Conservation (phyloP, 1,140 invertebrate species). For the Drosophila sturtevanti region DNA sequence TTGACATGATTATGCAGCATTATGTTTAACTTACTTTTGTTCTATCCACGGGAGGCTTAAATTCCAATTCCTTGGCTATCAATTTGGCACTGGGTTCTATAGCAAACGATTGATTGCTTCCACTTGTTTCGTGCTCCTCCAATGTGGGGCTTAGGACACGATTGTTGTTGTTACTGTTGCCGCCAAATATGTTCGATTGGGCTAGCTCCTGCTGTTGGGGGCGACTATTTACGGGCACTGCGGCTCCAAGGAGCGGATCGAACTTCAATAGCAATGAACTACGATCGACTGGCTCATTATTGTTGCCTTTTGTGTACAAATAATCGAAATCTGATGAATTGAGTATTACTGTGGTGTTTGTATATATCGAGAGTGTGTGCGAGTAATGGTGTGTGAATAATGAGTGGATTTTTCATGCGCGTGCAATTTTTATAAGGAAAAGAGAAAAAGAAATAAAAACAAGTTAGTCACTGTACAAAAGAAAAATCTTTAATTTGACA, state of each 20-base stretch:
- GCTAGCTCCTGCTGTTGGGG: slow-evolving; percentile 43
- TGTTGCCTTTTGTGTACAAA: slow-evolving; percentile 79
- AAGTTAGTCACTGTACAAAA: background rate
- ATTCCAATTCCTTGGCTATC: slow-evolving; percentile 39
- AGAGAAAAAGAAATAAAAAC: background rate
- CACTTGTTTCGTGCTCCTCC: slow-evolving; percentile 74
- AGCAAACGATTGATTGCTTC: slow-evolving; percentile 65
- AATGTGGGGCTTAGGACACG: slow-evolving; percentile 69
- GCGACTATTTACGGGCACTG: slow-evolving; percentile 70
- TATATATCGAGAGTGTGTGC: slow-evolving; percentile 20
- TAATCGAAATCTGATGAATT: slow-evolving; percentile 82
- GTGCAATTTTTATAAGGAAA: background rate
- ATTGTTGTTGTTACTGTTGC: slow-evolving; percentile 36
- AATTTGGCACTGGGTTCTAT: slow-evolving; percentile 56
- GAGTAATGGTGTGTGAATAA: background rate
- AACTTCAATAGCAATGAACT: slow-evolving; percentile 79
- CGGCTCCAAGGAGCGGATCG: slow-evolving; percentile 75
- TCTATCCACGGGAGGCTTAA: slow-evolving; percentile 67
- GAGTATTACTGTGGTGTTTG: slow-evolving; percentile 64
- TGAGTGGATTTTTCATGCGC: background rate
- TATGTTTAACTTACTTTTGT: slow-evolving; percentile 52
- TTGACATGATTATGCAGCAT: background rate
- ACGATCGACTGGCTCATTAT: slow-evolving; percentile 68
- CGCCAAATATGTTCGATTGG: slow-evolving; percentile 36
- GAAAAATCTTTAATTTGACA: background rate